These are phyloP conservation scores for Pammene fasciana DNA, from an alignment of 2,888 invertebrate genomes.

Conservation along the genomic window DNA sequence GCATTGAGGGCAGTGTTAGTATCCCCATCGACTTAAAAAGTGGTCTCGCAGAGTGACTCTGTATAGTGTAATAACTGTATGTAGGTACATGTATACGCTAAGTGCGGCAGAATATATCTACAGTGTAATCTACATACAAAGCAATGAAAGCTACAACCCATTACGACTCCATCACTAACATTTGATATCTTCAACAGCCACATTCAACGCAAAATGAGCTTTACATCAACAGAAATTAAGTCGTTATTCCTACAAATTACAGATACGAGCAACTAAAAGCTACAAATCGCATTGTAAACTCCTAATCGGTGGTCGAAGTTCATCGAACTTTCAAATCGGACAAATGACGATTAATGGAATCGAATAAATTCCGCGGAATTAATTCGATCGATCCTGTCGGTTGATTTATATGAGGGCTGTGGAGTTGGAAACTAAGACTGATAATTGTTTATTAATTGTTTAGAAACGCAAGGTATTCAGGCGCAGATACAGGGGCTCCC, in stretches of 20 bases:
- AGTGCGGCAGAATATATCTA: too few relatives aligned
- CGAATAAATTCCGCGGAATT: constrained; percentile 33
- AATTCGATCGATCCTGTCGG: constrained; percentile 48
- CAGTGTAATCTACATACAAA: neutral
- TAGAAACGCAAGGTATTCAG: constrained; percentile 50
- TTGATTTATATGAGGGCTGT: constrained; percentile 58
- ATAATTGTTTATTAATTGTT: constrained; percentile 63
- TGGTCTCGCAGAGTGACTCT: too few relatives aligned
- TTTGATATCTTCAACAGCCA: neutral
- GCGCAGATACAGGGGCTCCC: too few relatives aligned
- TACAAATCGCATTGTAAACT: constrained; percentile 19
- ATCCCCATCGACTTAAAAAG: too few relatives aligned
- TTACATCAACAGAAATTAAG: neutral
- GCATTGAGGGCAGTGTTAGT: too few relatives aligned
- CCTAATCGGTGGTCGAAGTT: constrained; percentile 36
- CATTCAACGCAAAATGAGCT: neutral
- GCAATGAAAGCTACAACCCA: constrained; percentile 4
- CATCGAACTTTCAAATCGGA: constrained; percentile 36
- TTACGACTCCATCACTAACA: constrained; percentile 12
- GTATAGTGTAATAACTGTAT: too few relatives aligned
- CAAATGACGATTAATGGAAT: constrained; percentile 41
- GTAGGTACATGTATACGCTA: too few relatives aligned
- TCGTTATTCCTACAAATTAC: neutral
- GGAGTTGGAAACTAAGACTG: constrained; percentile 48
- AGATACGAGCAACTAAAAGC: neutral